A percentile compares a stretch with the other conserved stretches of the same genome.
Conservation (phyloP, 2,113 vertebrate species). For the Anarhynchus alexandrinus region DNA sequence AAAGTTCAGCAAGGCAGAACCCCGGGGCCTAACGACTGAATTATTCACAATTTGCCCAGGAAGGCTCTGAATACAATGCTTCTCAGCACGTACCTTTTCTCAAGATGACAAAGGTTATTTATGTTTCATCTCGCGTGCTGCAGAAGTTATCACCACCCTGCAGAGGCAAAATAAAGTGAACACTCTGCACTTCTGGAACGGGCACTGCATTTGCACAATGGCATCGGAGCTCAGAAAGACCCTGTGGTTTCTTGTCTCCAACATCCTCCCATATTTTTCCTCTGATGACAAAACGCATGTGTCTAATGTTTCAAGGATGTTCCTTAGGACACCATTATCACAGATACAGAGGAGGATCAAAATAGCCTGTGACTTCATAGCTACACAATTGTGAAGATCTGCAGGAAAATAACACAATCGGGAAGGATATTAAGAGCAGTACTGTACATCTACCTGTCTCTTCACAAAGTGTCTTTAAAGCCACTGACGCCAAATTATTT, state of each 20-base stretch:
- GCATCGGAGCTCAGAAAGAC: not conserved
- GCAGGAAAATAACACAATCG: not conserved
- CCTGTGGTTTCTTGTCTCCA: not conserved
- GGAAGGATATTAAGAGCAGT: not conserved
- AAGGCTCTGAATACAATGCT: not conserved
- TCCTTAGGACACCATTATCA: not conserved
- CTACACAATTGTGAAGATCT: not conserved
- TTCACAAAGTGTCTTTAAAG: not conserved
- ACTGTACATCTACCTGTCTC: not conserved
- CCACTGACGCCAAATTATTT: not conserved
- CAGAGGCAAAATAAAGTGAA: not conserved
- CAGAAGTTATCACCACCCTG: not conserved
- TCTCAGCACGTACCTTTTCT: not conserved
- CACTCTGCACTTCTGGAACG: not conserved
- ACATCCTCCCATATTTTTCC: not conserved
- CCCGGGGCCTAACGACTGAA: not conserved
- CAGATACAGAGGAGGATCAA: not conserved
- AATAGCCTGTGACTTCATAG: not conserved
- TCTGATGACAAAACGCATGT: not conserved
- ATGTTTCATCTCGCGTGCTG: not conserved
- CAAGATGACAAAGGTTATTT: not conserved
- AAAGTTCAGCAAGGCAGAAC: not conserved
- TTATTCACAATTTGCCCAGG: not conserved
- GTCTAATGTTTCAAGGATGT: not conserved
- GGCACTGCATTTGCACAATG: not conserved